Conservation (phyloP, 2,113 vertebrate genomes). For the Amphilophus citrinellus region DNA sequence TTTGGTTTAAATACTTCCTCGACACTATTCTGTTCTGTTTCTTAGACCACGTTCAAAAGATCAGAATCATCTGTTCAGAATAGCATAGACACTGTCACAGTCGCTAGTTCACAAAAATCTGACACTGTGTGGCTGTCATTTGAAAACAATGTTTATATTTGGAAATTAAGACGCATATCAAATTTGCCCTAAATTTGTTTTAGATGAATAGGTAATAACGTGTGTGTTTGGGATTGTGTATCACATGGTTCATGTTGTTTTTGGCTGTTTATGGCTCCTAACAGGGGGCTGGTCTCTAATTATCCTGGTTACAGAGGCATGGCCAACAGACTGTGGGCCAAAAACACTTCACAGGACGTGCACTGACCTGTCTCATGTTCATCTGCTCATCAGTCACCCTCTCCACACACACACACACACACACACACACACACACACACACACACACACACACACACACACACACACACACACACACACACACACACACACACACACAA, state of each 20-base stretch:
- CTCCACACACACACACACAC: constrained; percentile 12
- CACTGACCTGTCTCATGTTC: constrained; percentile 74
- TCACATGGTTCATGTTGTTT: constrained; percentile 62
- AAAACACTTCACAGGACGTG: constrained; percentile 68
- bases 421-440: neutral
- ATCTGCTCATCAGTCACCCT: constrained; percentile 56
- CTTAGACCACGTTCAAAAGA: neutral
- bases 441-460: no score
- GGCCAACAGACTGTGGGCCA: constrained; percentile 75
- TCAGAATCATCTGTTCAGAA: neutral
- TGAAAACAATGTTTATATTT: constrained; percentile 23
- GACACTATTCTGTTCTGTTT: neutral
- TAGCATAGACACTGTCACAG: neutral
- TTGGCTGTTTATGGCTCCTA: constrained; percentile 70
- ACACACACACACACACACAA: neutral
- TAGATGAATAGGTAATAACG: constrained; percentile 7
- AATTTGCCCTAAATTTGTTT: constrained; percentile 30
- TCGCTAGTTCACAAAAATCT: neutral
- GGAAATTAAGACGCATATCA: constrained; percentile 23
- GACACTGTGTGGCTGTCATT: neutral
- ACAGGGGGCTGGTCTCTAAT: constrained; percentile 75
- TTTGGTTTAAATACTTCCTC: neutral
- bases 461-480: neutral
- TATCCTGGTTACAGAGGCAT: constrained; percentile 80
- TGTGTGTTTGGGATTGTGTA: constrained; percentile 27